Evolutionary conservation across 2,113 vertebrate genomes (phyloP), one percentile per base, ranked within the genome.

Genomic region (Neolamprologus tretocephalus): DNA sequence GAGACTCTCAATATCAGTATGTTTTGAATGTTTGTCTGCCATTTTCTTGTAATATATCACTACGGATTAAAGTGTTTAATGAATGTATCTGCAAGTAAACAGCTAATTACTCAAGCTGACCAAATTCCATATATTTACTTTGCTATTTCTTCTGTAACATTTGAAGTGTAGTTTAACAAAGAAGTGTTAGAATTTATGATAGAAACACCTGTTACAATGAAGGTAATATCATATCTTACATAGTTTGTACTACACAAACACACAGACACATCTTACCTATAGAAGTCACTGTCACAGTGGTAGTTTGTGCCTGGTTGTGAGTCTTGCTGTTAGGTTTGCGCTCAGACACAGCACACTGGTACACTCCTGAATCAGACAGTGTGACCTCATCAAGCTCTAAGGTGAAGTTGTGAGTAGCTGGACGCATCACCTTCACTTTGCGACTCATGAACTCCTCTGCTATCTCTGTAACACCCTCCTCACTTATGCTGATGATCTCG

Each of bases 311-410:
- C 78, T 95, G 93, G 3, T 88, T 96, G 83, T 83, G 86, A 10
- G 40, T 86, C 82, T 95, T 80, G 75, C 21, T 53, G 1, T 89
- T 91, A 53, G 0, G 6, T 45, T 54, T 83, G 93, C 88, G 89
- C 45, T 97, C 97, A 0, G 95, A 96, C 11, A 95, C 97, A 12
- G 87, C 83, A 37, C 98, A 99, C 42, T 37, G 54, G 3, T 98
- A 98, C 3, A 4, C 26, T 1, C 97, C 96, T 0, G 96, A 93
- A 1, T 95, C 91, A 6, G 93, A 81, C 0, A 73, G 21, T 2
- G 61, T 61, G 1, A 95, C 83, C 7, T 93, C 95, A 37, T 95
- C 89, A 8, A 99, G 93, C 91, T 92, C 96, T 19, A 98, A 88
- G 6, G 82, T 96, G 90, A 98, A 97, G 9, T 33, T 21, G 8